A percentile compares a stretch with the other conserved stretches of the same genome.
These are phyloP conservation scores for Macroramphosus scolopax DNA, from an alignment of 2,797 vertebrate species.

Conservation along the genomic window DNA sequence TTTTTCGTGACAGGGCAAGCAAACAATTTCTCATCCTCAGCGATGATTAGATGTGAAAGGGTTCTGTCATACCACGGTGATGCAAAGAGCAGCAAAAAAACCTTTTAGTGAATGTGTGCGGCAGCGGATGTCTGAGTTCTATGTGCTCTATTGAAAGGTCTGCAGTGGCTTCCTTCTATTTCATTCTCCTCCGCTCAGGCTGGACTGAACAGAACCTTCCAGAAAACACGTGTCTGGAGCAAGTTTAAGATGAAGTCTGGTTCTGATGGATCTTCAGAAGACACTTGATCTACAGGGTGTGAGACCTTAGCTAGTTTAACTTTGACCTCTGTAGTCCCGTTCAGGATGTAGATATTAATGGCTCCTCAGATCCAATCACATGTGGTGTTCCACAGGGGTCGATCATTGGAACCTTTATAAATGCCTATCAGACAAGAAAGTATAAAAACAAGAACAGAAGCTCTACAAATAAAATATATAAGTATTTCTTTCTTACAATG, in stretches of 20 bases:
- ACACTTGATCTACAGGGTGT: too few relatives aligned
- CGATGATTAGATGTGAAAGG: constrained; percentile 45
- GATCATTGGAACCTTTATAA: too few relatives aligned
- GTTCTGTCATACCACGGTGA: constrained; percentile 35
- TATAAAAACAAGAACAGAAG: too few relatives aligned
- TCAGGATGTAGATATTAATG: too few relatives aligned
- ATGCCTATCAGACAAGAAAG: too few relatives aligned
- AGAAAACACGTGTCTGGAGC: neutral
- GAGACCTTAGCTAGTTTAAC: too few relatives aligned
- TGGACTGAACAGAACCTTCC: neutral
- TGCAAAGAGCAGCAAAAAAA: constrained; percentile 18
- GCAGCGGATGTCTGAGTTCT: constrained; percentile 5
- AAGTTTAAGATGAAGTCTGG: neutral
- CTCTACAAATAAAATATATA: too few relatives aligned
- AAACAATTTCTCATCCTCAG: constrained; percentile 43
- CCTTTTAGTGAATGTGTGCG: constrained; percentile 4
- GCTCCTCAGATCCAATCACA: too few relatives aligned
- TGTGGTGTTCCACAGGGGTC: too few relatives aligned
- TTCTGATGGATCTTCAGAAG: too few relatives aligned
- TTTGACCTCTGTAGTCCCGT: too few relatives aligned
- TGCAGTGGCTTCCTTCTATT: constrained; percentile 8
- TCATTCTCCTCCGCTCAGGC: neutral
- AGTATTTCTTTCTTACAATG: too few relatives aligned
- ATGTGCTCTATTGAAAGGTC: constrained; percentile 10
- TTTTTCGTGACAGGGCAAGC: constrained; percentile 45